Percentiles rank a stretch among this genome's conserved stretches.
These are phyloP conservation scores for Maniola hyperantus DNA, from an alignment of 2,888 invertebrate genomes.

Conservation along the genomic window DNA sequence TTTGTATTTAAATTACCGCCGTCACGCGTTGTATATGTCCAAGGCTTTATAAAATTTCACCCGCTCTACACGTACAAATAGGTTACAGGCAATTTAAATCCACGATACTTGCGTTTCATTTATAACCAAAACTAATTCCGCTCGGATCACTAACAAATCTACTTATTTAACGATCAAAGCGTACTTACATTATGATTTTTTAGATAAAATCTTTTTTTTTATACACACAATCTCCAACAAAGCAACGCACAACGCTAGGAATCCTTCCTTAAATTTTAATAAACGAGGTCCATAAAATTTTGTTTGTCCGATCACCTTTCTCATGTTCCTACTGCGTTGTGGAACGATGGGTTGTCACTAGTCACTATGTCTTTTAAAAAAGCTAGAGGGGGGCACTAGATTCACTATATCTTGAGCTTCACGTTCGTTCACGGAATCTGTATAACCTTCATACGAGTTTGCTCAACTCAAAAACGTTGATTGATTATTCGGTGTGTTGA, in stretches of 20 bases:
- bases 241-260: conserved; percentile 70
- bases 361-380: conserved; percentile 30
- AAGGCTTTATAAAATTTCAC: conserved; percentile 20
- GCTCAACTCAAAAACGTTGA: neutral
- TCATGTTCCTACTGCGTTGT: conserved; percentile 64
- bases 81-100: conserved; percentile 42
- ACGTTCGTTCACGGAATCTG: conserved; percentile 37
- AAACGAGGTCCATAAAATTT: conserved; percentile 61
- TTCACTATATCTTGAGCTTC: conserved; percentile 45
- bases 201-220: conserved; percentile 41
- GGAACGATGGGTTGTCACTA: conserved; percentile 45
- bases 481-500: neutral
- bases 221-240: conserved; percentile 72
- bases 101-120: conserved; percentile 39
- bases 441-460: neutral
- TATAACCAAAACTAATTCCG: conserved; percentile 53
- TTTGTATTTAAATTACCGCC: too few relatives aligned
- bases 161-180: conserved; percentile 69
- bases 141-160: conserved; percentile 61
- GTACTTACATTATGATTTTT: conserved; percentile 57
- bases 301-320: conserved; percentile 72
- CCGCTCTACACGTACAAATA: conserved; percentile 15
- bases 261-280: conserved; percentile 58
- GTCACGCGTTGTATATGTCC: too few relatives aligned
- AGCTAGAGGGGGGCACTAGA: conserved; percentile 51